Evolutionary conservation across 1,140 invertebrate genomes (phyloP), one percentile per base, ranked within the genome.

Genomic region (Anastatus disparis): DNA sequence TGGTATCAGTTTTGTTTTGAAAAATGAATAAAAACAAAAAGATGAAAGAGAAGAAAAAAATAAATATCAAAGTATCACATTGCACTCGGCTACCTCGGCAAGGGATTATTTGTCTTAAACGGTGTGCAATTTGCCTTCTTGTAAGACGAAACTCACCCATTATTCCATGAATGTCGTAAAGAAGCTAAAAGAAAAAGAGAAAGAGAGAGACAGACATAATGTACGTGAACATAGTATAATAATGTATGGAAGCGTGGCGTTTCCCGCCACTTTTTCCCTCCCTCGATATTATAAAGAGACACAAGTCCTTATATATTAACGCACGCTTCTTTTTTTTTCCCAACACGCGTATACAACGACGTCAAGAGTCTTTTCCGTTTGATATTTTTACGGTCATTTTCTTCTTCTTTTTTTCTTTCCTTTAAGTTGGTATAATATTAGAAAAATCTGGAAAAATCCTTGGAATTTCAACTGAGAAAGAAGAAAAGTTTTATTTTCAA

Each of bases 241-340:
- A 50, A 13, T n/a, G 22, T 58, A 29, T 44, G 38, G 40, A 17
- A 22, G 42, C 24, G 27, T 40, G 22, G 40, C 68, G 59, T 71
- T 71, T 71, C 69, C 70, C 70, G 62, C 62, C 62, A 65, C 12
- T 71, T 71, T 61, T 65, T 65, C 31, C 62, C 55, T 59, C 35
- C 50, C 48, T 29, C 42, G 3, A 7, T 52, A 2, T 52, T 26
- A 52, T n/a, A n/a, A n/a, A n/a, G n/a, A n/a, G n/a, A n/a, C n/a
- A n/a, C n/a, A n/a, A 44, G 15, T n/a, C 42, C n/a, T 22, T 6
- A 4, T n/a, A n/a, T n/a, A n/a, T n/a, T n/a, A n/a, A n/a, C n/a
- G n/a, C n/a, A n/a, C 17, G 48, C 20, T 62, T 46, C 38, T 56
- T 31, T 3, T 46, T 17, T 26, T 26, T 42, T 42, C 17, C 10